Base-by-base conservation (phyloP, 2,113 vertebrate genomes). In the Muscicapa adusta region DNA sequence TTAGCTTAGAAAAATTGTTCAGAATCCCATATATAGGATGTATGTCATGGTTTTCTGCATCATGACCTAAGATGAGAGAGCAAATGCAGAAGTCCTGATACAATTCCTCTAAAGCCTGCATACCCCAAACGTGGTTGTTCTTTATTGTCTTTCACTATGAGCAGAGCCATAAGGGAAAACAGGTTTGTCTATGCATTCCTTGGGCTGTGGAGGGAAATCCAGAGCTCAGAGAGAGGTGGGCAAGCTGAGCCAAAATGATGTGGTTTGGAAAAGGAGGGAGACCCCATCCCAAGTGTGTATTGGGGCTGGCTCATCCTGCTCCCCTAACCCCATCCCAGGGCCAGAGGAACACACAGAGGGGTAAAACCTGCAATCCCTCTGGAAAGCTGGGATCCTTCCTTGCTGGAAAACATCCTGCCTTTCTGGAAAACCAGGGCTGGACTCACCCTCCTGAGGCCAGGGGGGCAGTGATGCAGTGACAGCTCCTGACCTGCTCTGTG, bases 251-350 rank as follows among this genome's bases (percentile, higher is more conserved):
- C 9, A 10, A 36, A 65, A 40, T 29, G 0, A 0, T 4, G 4
- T 22, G 15, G 28, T 43, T 76, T 80, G 85, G 68, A 36, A 81
- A 31, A 1, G 2, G 45, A 63, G 24, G 17, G n/a, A 47, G n/a
- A 7, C 2, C 5, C 29, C 8, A 29, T 18, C 24, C 4, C 0
- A 0, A 40, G 43, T 5, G 45, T 18, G 33, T 9, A 2, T 6
- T 0, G 0, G 47, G 29, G 29, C 29, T 25, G 34, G 56, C 7
- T 40, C 40, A 40, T 40, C 38, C 40, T 40, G 40, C 40, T 62
- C 28, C 80, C 38, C 67, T 18, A 67, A n/a, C 5, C 42, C 22
- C 47, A 56, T 47, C 43, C 66, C 47, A 36, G 36, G 18, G 22
- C 43, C 15, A 34, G 62, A 71, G 10, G 43, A 70, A 9, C n/a